Conservation (phyloP, 23 tunicate genomes). For the Styela plicata region DNA sequence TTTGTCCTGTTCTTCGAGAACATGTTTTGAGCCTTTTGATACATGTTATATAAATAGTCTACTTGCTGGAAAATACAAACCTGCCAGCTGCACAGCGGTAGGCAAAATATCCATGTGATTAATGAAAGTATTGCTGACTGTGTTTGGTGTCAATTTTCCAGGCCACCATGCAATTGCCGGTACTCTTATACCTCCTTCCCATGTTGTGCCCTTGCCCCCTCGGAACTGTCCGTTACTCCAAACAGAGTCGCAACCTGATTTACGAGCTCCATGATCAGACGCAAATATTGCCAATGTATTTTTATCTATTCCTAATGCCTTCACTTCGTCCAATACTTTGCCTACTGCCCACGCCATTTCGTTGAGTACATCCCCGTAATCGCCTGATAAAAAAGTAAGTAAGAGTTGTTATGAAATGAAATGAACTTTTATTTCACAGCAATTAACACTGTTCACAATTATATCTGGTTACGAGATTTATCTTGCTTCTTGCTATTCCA, state of each 20-base stretch:
- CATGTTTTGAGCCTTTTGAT: too few relatives aligned
- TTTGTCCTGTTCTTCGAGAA: too few relatives aligned
- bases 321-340: constrained; percentile 33
- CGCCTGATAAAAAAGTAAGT: too few relatives aligned
- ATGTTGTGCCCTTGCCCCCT: constrained; percentile 66
- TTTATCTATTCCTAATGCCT: constrained; percentile 9
- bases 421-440: too few relatives aligned
- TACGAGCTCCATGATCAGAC: constrained; percentile 71
- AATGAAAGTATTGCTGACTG: constrained; percentile 26
- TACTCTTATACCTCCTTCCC: constrained; percentile 89
- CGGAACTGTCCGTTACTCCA: constrained; percentile 36
- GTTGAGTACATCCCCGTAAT: constrained; percentile 62
- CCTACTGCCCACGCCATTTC: constrained; percentile 78
- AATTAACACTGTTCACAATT: too few relatives aligned
- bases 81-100: constrained; percentile 65
- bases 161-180: constrained; percentile 94
- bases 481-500: too few relatives aligned
- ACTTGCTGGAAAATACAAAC: too few relatives aligned
- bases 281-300: constrained; percentile 68
- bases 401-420: too few relatives aligned
- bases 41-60: too few relatives aligned
- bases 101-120: constrained; percentile 62
- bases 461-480: too few relatives aligned
- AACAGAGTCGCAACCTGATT: constrained; percentile 36
- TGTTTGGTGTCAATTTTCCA: constrained; percentile 42